Percentiles rank a stretch among this genome's conserved stretches.
Evolutionary conservation across 2,888 invertebrate species (phyloP).

Genomic region (Orthosia gothica): DNA sequence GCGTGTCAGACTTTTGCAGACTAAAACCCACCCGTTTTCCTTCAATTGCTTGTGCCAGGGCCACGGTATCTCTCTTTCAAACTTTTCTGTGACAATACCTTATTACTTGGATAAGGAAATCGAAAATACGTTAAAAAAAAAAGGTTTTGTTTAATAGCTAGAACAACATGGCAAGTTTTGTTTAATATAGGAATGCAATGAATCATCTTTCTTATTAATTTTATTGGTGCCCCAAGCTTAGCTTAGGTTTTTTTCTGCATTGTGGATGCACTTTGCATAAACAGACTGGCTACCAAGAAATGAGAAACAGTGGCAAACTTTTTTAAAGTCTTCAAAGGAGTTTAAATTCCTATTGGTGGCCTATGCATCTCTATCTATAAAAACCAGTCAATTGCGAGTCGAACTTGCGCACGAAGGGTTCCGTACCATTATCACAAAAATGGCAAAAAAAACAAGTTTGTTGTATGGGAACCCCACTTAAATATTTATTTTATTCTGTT

Average conservation of each 20-base stretch:
- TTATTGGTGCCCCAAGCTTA: not conserved
- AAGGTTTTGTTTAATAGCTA: constrained; percentile 35
- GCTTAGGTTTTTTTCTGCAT: not conserved
- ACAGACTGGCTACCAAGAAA: not conserved
- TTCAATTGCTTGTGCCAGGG: too few species aligned
- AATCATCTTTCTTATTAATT: constrained; percentile 31
- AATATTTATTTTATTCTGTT: too few species aligned
- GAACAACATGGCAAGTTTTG: not conserved
- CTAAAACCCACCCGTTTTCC: too few species aligned
- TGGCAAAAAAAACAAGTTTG: too few species aligned
- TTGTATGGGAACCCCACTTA: too few species aligned
- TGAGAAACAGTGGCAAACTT: not conserved
- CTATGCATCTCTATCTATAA: too few species aligned
- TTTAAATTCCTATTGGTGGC: not conserved
- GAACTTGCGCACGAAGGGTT: too few species aligned
- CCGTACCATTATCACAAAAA: too few species aligned
- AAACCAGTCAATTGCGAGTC: too few species aligned
- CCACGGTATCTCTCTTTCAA: too few species aligned
- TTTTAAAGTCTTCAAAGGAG: not conserved
- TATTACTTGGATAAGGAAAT: constrained; percentile 24
- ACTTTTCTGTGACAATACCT: too few species aligned
- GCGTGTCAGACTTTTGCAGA: too few species aligned
- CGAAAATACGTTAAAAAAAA: constrained; percentile 17
- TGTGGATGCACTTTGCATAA: not conserved
- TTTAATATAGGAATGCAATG: not conserved